Conservation (phyloP, 2,113 vertebrate species). For the Rostratula benghalensis region DNA sequence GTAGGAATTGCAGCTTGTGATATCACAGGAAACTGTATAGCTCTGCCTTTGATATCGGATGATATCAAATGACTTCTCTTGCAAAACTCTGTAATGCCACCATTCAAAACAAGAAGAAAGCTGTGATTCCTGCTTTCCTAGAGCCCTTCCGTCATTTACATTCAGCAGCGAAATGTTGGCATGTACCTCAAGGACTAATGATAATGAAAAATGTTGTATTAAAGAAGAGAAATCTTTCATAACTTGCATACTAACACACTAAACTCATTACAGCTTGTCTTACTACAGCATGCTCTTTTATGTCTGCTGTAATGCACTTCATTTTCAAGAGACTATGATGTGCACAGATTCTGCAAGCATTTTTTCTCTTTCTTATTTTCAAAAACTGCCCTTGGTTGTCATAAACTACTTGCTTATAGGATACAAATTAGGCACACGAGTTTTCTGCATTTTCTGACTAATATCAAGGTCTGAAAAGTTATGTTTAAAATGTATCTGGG, state of each 20-base stretch:
- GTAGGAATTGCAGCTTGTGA: background rate
- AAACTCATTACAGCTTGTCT: conserved; percentile 60
- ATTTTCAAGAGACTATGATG: conserved; percentile 50
- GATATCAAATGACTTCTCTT: background rate
- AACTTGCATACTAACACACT: conserved; percentile 62
- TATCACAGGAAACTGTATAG: background rate
- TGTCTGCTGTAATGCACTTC: conserved; percentile 12
- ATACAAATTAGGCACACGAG: conserved; percentile 33
- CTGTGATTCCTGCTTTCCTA: conserved; percentile 17
- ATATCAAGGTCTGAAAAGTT: background rate
- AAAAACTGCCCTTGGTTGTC: conserved; percentile 41
- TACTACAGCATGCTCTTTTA: conserved; percentile 48
- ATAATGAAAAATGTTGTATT: conserved; percentile 64
- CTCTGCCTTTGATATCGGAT: background rate
- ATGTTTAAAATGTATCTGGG: conserved; percentile 34
- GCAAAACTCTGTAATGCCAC: background rate
- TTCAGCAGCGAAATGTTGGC: background rate
- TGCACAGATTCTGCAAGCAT: conserved; percentile 34
- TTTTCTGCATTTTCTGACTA: conserved; percentile 42
- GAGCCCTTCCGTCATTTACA: conserved; percentile 51
- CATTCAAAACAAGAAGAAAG: conserved; percentile 1
- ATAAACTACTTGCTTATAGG: conserved; percentile 8
- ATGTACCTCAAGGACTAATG: conserved; percentile 64
- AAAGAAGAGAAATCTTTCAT: conserved; percentile 55
- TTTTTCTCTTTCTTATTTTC: conserved; percentile 25